Evolutionary conservation across 1,140 invertebrate species (phyloP).

Genomic region (Macrosteles quadrilineatus): DNA sequence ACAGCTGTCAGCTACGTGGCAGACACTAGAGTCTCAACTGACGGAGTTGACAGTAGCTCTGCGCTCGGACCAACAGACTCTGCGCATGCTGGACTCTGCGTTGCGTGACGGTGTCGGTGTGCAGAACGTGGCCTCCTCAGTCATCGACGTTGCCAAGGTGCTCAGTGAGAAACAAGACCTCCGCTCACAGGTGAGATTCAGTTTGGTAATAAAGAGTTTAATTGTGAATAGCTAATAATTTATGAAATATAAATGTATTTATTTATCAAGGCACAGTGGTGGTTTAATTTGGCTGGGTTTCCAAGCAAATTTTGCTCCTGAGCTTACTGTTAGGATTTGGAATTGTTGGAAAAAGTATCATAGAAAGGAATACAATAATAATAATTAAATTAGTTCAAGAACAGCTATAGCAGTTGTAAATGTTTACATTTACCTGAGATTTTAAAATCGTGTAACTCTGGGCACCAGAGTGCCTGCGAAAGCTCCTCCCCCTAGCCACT

Average conservation of each 20-base stretch:
- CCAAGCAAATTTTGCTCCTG: too few species aligned
- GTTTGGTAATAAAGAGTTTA: background rate
- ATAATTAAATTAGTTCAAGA: too few species aligned
- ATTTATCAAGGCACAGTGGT: too few species aligned
- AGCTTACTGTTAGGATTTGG: too few species aligned
- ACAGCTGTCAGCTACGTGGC: conserved; percentile 56
- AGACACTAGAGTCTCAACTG: conserved; percentile 62
- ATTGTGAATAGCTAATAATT: background rate
- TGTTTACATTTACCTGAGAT: too few species aligned
- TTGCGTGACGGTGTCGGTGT: conserved; percentile 60
- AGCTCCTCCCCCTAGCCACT: too few species aligned
- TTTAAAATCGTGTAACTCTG: too few species aligned
- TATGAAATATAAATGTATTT: background rate
- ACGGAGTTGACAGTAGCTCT: conserved; percentile 63
- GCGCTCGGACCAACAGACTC: conserved; percentile 62
- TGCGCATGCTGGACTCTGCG: conserved; percentile 61
- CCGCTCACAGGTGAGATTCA: background rate
- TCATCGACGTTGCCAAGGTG: conserved; percentile 66
- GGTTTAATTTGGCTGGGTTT: too few species aligned
- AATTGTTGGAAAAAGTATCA: too few species aligned
- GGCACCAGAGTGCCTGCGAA: too few species aligned
- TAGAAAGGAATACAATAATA: too few species aligned
- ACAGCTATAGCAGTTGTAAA: too few species aligned
- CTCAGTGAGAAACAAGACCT: conserved; percentile 63
- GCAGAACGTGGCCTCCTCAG: conserved; percentile 60